phyloP scores from a whole-genome alignment of 1,140 invertebrate genomes.

The Pseudomyrmex sp. region DNA sequence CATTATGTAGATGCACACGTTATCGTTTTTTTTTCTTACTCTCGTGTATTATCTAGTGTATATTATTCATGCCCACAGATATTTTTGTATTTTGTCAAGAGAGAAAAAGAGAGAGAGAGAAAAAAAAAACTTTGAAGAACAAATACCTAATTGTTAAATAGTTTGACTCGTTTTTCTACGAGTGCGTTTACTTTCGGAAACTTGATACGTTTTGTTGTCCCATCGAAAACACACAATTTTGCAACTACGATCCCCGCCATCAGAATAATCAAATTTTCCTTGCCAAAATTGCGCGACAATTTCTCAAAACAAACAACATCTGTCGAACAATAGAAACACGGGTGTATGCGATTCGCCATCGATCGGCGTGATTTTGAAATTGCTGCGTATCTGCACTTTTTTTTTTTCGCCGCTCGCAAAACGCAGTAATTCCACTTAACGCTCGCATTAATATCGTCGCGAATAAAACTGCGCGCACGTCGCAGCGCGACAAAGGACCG shows the following conservation, averaged over 20 bases:
- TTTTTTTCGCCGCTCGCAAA: constrained; percentile 19
- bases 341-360: constrained; percentile 7
- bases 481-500: neutral
- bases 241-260: neutral
- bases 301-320: constrained; percentile 17
- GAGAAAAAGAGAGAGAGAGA: no score
- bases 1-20: neutral
- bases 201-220: neutral
- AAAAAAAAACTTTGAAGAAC: no score
- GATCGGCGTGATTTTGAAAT: constrained; percentile 43
- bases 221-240: neutral
- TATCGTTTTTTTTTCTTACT: neutral
- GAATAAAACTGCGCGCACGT: neutral
- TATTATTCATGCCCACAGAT: no score
- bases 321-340: neutral
- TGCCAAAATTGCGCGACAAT: neutral
- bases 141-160: no score
- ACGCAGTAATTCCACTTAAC: constrained; percentile 42
- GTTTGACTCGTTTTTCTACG: no score
- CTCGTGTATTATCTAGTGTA: neutral
- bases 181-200: neutral
- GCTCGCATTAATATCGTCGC: constrained; percentile 37
- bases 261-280: constrained; percentile 40
- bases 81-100: no score
- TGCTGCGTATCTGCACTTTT: neutral